Evolutionary conservation across 2,113 vertebrate species (phyloP).

Genomic region (Syngnathoides biaculeatus): DNA sequence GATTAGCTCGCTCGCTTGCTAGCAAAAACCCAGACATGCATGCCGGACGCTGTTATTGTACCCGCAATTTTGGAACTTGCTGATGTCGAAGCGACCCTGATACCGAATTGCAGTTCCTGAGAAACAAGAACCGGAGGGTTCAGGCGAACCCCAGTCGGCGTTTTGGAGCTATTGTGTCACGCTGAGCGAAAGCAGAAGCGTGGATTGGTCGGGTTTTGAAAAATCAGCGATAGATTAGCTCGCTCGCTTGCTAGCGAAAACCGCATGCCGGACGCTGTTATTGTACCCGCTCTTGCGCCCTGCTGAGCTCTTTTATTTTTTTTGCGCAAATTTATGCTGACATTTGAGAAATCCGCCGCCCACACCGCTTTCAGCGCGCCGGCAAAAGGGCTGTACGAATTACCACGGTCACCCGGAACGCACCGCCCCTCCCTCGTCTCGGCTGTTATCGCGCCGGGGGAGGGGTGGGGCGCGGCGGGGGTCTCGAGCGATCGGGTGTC

Average conservation of each 20-base stretch:
- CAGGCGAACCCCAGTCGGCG: too few species aligned
- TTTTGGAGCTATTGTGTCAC: too few species aligned
- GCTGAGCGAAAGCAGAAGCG: too few species aligned
- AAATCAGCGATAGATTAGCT: not conserved
- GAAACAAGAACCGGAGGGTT: not conserved
- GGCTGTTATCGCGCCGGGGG: not conserved
- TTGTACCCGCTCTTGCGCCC: constrained; percentile 63
- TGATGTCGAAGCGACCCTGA: not conserved
- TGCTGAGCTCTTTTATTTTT: constrained; percentile 74
- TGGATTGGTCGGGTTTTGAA: not conserved
- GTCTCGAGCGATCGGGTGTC: not conserved
- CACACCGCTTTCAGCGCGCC: constrained; percentile 69
- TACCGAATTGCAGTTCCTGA: not conserved
- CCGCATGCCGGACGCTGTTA: constrained; percentile 47
- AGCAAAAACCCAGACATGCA: too few species aligned
- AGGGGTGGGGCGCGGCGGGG: too few species aligned
- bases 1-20: constrained; percentile 5
- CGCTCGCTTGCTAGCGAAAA: constrained; percentile 5
- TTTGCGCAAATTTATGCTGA: constrained; percentile 82
- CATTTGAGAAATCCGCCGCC: constrained; percentile 76
- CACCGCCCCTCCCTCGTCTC: constrained; percentile 41
- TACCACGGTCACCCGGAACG: constrained; percentile 71
- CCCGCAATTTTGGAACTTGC: constrained; percentile 10
- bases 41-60: constrained; percentile 59
- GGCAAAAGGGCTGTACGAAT: constrained; percentile 70